Evolutionary conservation across 2,888 invertebrate genomes (phyloP), one percentile per base, ranked within the genome.

Genomic region (Tinea trinotella): DNA sequence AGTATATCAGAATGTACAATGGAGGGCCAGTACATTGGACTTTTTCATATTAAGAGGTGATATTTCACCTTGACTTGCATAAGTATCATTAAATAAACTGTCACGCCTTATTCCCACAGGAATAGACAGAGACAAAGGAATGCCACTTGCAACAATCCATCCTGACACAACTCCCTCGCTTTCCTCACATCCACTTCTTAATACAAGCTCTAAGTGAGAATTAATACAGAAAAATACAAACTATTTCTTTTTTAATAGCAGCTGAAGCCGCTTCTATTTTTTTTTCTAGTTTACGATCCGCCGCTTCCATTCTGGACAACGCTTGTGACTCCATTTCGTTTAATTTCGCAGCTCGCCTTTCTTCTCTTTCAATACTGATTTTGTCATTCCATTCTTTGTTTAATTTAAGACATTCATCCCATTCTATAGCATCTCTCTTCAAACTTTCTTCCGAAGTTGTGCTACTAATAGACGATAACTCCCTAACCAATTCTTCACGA

Each of bases 371-470:
- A 0, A 70, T 61, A 0, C 90, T 90, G 17, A 91, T 83, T 62
- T 88, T 75, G 0, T 78, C 76, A 70, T 94, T 94, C 94, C 95
- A 95, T 58, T 87, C 74, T 0, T 91, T 88, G 64, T 94, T 94
- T 9, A 90, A 65, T 58, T 84, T 70, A 2, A 85, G 68, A 61
- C 92, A 91, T 7, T 67, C 70, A 49, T 79, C 76, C 73, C 90
- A 91, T 60, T 93, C 93, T 3, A 89, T 88, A 1, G 90, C 88
- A 57, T 90, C 89, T 52, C 88, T 70, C 52, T 86, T 79, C 35
- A 86, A 74, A 9, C 88, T 88, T 66, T 87, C 76, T 55, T 87
- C 88, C 3, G 88, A 82, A 65, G 87, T 86, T 9, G 87, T 86
- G 56, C 87, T 87, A 6, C 87, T 80, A 1, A 87, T 76, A 0